Evolutionary conservation across 2,888 invertebrate genomes (phyloP), one percentile per base, ranked within the genome.

Genomic region (Drosophila colorata): DNA sequence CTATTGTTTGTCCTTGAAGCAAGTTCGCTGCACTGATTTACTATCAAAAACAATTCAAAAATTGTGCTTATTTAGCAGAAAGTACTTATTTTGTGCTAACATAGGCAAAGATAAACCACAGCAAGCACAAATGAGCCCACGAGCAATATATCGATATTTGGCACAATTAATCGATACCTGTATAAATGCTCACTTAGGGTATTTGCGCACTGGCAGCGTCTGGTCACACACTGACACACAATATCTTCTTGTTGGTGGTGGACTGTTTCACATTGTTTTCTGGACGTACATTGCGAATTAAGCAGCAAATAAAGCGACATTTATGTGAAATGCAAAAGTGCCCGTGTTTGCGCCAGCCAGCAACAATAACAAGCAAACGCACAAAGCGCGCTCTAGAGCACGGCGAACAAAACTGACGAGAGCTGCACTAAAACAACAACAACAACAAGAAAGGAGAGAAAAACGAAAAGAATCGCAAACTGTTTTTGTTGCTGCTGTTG

Each of bases 181-280:
- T 31, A 53, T 58, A 47, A 14, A 8, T 44, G 33, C 16, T 58
- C 46, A 40, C 57, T 43, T 8, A 4, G 2, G 4, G 33, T 2
- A 47, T 78, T 72, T 48, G 0, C n/a, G 11, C 7, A 16, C 16
- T 63, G 35, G 20, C 25, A 6, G 6, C 11, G 23, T 59, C 44
- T 78, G 74, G 74, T 59, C 78, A 77, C 73, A 67, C 63, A 28
- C 9, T 8, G 56, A 51, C 31, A 33, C 46, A 40, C 65, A 60
- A 60, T 61, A 76, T 71, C 72, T 65, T 76, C 61, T 59, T 74
- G 74, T 71, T 72, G 73, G 78, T 74, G 75, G 69, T 78, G 65
- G 56, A 79, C 61, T 74, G 69, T 66, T 76, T 76, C 72, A 68
- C 68, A 72, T 76, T 80, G 77, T 64, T 78, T 73, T 74, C 64